These are phyloP conservation scores for Apogon talboti DNA, from an alignment of 2,797 vertebrate genomes.

Conservation along the genomic window DNA sequence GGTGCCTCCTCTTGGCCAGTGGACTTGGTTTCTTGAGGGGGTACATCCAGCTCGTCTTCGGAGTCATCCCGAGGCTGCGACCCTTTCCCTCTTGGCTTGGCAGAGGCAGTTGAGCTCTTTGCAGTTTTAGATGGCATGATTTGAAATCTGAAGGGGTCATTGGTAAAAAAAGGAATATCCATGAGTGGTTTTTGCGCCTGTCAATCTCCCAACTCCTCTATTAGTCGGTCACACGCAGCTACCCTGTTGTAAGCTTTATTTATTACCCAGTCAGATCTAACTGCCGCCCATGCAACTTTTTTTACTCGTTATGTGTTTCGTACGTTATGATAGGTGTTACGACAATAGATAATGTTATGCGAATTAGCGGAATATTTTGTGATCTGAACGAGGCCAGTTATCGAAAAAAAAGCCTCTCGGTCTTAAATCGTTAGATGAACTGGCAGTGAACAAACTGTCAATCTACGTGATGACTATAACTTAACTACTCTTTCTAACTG, in stretches of 20 bases:
- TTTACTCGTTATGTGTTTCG: conserved; percentile 25
- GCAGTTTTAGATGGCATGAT: conserved; percentile 90
- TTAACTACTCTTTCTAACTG: conserved; percentile 13
- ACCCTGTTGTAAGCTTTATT: conserved; percentile 66
- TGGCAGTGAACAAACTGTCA: conserved; percentile 3
- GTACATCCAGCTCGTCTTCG: conserved; percentile 82
- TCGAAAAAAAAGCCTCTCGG: conserved; percentile 1
- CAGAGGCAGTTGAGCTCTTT: conserved; percentile 87
- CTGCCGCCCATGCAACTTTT: conserved; percentile 50
- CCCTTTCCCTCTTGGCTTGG: conserved; percentile 80
- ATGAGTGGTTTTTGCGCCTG: conserved; percentile 71
- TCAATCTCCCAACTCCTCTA: conserved; percentile 72
- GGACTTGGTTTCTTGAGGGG: conserved; percentile 77
- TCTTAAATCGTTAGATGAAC: conserved; percentile 6
- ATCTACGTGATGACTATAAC: conserved; percentile 17
- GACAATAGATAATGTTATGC: conserved; percentile 3
- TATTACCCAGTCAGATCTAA: conserved; percentile 61
- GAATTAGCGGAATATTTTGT: background rate
- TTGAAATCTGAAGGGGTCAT: conserved; percentile 78
- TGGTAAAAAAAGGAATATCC: conserved; percentile 60
- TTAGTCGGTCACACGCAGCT: conserved; percentile 68
- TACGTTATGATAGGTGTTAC: conserved; percentile 9
- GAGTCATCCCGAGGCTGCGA: conserved; percentile 83
- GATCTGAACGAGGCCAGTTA: background rate
- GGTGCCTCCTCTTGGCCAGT: conserved; percentile 81